Conservation (phyloP, 2,888 invertebrate species). For the Orchestes rusci region DNA sequence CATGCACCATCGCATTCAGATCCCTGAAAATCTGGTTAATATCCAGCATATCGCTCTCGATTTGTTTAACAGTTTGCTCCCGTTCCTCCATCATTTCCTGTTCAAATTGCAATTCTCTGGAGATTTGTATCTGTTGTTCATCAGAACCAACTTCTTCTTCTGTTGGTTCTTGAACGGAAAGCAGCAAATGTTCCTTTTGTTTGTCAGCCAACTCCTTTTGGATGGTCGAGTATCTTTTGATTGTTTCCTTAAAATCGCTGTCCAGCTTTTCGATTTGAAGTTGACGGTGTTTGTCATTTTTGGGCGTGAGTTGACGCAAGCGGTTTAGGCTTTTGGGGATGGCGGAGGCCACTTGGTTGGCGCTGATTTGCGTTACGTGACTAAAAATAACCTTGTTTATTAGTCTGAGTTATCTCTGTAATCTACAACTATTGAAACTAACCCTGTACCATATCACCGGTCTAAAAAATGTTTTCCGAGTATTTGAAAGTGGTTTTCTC, state of each 20-base stretch:
- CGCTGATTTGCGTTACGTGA: constrained; percentile 66
- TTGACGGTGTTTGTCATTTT: constrained; percentile 71
- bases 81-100: constrained; percentile 73
- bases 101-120: constrained; percentile 65
- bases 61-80: constrained; percentile 69
- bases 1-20: constrained; percentile 60
- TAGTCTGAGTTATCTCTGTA: background rate
- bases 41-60: constrained; percentile 76
- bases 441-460: too few relatives aligned
- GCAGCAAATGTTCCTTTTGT: constrained; percentile 56
- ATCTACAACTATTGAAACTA: background rate
- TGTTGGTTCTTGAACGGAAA: constrained; percentile 36
- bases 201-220: constrained; percentile 73
- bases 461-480: too few relatives aligned
- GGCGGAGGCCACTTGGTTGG: constrained; percentile 65
- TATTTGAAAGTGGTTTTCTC: too few relatives aligned
- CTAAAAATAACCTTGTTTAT: constrained; percentile 43
- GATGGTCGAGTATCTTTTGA: constrained; percentile 59
- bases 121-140: constrained; percentile 42
- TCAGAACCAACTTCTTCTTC: constrained; percentile 37
- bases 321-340: constrained; percentile 48
- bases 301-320: constrained; percentile 60
- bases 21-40: constrained; percentile 78
- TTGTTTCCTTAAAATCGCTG: constrained; percentile 72
- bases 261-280: constrained; percentile 78